Evolutionary conservation across 1,140 invertebrate genomes (phyloP).

Genomic region (Mizuhopecten yessoensis): DNA sequence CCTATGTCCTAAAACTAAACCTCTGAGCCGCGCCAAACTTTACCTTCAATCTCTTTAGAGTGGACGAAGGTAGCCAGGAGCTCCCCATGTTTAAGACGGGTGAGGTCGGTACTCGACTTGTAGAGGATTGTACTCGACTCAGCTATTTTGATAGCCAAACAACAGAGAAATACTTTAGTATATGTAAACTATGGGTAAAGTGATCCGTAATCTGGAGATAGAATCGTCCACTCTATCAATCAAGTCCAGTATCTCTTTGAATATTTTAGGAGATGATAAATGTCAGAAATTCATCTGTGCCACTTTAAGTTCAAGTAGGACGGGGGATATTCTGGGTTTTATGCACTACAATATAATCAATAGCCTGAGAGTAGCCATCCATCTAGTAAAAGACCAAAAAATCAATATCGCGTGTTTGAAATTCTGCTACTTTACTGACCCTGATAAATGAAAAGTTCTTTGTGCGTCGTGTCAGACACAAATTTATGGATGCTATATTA

Average conservation of each 20-base stretch:
- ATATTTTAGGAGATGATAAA: conserved; percentile 59
- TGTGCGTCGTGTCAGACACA: conserved; percentile 31
- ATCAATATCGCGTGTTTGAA: conserved; percentile 38
- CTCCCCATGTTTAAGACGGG: background rate
- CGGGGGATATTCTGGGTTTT: conserved; percentile 31
- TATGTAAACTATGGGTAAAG: conserved; percentile 39
- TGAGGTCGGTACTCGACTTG: conserved; percentile 8
- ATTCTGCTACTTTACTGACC: conserved; percentile 33
- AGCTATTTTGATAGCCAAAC: conserved; percentile 25
- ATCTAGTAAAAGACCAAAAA: conserved; percentile 34
- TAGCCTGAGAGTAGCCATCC: conserved; percentile 17
- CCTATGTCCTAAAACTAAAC: background rate
- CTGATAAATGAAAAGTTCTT: conserved; percentile 36
- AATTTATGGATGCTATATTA: conserved; percentile 35
- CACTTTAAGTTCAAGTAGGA: conserved; percentile 38
- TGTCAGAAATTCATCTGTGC: conserved; percentile 53
- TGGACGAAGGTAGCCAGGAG: background rate
- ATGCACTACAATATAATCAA: conserved; percentile 39
- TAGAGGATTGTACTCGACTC: background rate
- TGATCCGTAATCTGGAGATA: conserved; percentile 23
- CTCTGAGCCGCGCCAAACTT: background rate
- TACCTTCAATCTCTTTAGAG: background rate
- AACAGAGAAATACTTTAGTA: conserved; percentile 39
- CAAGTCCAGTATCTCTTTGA: conserved; percentile 49
- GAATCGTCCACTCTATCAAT: conserved; percentile 38